Evolutionary conservation across 2,797 vertebrate species (phyloP).

Genomic region (Enteromius radiatus): DNA sequence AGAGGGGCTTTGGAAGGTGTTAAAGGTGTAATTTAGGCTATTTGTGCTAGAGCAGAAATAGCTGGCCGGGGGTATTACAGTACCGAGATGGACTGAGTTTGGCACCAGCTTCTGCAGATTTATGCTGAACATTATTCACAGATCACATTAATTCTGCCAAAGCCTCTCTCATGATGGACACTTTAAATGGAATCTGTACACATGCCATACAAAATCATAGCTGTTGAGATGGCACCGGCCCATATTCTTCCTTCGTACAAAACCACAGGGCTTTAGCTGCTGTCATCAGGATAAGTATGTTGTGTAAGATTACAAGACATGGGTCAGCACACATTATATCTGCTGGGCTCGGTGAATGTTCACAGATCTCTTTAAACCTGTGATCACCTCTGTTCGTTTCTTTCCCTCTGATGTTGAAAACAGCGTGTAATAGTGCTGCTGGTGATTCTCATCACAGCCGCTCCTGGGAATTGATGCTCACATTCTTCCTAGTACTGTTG

Average conservation of each 20-base stretch:
- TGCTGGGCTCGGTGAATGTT: conserved; percentile 32
- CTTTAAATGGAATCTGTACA: conserved; percentile 20
- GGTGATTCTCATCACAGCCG: conserved; percentile 30
- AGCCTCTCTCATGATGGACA: conserved; percentile 17
- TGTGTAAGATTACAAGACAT: conserved; percentile 32
- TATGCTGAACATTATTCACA: conserved; percentile 42
- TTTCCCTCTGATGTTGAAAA: conserved; percentile 28
- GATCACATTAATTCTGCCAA: conserved; percentile 28
- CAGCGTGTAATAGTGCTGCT: conserved; percentile 13
- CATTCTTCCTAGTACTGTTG: background rate
- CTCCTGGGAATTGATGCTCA: background rate
- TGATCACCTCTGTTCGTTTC: conserved; percentile 32
- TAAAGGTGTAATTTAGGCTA: background rate
- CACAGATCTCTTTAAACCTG: conserved; percentile 30
- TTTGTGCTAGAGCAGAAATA: background rate
- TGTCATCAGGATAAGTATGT: background rate
- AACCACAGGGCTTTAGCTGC: conserved; percentile 16
- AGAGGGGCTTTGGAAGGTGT: background rate
- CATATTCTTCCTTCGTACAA: background rate
- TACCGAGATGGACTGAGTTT: conserved; percentile 3
- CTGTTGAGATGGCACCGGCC: background rate
- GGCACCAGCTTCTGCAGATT: conserved; percentile 16
- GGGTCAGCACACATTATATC: conserved; percentile 15
- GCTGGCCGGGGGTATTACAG: background rate
- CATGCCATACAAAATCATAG: conserved; percentile 13